phyloP scores from a whole-genome alignment of 1,140 invertebrate species.

The Meloidogyne chitwoodi region DNA sequence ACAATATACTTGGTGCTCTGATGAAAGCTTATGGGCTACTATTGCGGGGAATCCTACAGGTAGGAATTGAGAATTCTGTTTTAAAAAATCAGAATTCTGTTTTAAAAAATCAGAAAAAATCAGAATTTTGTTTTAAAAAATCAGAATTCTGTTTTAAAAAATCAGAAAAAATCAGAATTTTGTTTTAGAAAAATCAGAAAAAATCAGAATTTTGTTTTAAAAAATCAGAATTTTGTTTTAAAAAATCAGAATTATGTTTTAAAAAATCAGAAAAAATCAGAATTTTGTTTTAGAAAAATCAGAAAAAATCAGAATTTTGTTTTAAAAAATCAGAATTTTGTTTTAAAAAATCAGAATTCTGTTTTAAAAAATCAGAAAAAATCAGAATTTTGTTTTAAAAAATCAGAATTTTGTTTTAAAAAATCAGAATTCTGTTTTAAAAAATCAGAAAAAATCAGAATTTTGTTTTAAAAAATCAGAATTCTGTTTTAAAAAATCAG shows the following conservation, averaged over 20 bases:
- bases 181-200: not conserved
- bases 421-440: not conserved
- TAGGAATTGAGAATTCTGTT: too few species aligned
- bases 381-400: not conserved
- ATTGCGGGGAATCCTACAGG: slow-evolving; percentile 40
- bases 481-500: not conserved
- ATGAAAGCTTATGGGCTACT: slow-evolving; percentile 48
- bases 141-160: too few species aligned
- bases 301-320: not conserved
- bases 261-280: too few species aligned
- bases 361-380: too few species aligned
- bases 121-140: too few species aligned
- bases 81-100: not conserved
- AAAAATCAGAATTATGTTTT: too few species aligned
- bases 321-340: too few species aligned
- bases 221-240: too few species aligned
- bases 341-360: not conserved
- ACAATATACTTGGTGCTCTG: slow-evolving; percentile 32
- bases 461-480: not conserved
- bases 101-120: not conserved
- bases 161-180: too few species aligned
- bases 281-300: not conserved
- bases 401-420: not conserved
- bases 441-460: not conserved
- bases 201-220: too few species aligned